Conservation (phyloP, 2,797 vertebrate species). For the Lepidocolaptes lacrymiger region DNA sequence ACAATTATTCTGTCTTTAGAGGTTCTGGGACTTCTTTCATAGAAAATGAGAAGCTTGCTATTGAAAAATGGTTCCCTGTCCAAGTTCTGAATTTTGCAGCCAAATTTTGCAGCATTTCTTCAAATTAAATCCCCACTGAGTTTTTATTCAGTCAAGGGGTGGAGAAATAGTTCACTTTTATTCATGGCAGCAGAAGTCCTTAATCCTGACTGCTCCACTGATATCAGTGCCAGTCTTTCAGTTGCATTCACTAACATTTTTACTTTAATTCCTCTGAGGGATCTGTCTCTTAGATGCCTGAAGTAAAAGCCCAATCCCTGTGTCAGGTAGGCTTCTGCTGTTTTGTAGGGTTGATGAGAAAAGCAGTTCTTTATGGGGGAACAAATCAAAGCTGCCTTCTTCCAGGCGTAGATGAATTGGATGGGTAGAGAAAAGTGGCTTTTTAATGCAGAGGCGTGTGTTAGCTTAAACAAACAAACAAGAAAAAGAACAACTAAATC, state of each 20-base stretch:
- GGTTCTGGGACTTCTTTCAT: not conserved
- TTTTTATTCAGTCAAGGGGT: not conserved
- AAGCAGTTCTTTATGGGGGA: slow-evolving; percentile 19
- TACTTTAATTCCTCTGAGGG: slow-evolving; percentile 14
- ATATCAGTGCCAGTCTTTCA: slow-evolving; percentile 24
- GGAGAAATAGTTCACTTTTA: not conserved
- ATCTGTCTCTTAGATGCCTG: not conserved
- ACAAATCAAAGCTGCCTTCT: slow-evolving; percentile 33
- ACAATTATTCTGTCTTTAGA: not conserved
- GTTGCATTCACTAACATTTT: slow-evolving; percentile 31
- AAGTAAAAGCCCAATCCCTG: not conserved
- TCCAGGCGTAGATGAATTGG: slow-evolving; percentile 50
- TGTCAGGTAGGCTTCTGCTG: slow-evolving; percentile 4
- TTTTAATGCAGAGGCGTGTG: slow-evolving; percentile 46
- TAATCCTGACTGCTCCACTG: not conserved
- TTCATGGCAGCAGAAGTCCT: not conserved
- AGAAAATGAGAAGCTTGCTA: not conserved
- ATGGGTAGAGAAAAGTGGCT: slow-evolving; percentile 44
- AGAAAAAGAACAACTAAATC: slow-evolving; percentile 57
- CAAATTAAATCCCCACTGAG: not conserved
- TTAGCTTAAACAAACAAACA: slow-evolving; percentile 72
- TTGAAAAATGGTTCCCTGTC: not conserved
- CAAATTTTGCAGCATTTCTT: not conserved
- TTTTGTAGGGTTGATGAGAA: slow-evolving; percentile 5
- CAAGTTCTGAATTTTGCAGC: not conserved